Conservation (phyloP, 2,888 invertebrate genomes). For the Crossocerus cetratus region DNA sequence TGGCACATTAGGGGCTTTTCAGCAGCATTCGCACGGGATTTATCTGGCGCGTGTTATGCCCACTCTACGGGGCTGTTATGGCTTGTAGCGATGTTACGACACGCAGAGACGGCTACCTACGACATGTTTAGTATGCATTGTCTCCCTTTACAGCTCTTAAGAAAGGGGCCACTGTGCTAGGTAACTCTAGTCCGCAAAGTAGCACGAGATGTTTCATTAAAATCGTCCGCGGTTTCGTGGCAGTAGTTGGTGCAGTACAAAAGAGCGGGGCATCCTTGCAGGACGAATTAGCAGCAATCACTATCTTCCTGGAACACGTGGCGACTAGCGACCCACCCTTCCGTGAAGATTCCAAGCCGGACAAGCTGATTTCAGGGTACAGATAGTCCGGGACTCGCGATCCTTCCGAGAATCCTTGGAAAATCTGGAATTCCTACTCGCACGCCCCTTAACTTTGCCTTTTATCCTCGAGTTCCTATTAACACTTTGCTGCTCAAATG, state of each 20-base stretch:
- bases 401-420: too few species aligned
- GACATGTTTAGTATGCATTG: constrained; percentile 46
- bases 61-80: constrained; percentile 8
- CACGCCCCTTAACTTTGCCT: too few species aligned
- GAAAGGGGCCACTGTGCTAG: neutral
- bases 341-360: constrained; percentile 2
- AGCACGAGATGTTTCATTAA: too few species aligned
- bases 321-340: neutral
- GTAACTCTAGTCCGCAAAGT: too few species aligned
- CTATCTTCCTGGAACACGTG: too few species aligned
- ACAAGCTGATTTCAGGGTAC: too few species aligned
- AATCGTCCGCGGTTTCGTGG: neutral
- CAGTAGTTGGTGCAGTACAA: constrained; percentile 1
- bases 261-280: too few species aligned
- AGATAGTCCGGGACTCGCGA: too few species aligned
- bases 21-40: neutral
- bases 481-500: too few species aligned
- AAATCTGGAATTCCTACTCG: too few species aligned
- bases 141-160: constrained; percentile 22
- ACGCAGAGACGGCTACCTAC: constrained; percentile 30
- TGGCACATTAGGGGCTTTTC: neutral
- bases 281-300: too few species aligned
- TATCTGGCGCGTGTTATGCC: constrained; percentile 4
- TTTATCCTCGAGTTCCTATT: too few species aligned
- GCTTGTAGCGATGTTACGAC: constrained; percentile 24